A percentile compares a stretch with the other conserved stretches of the same genome.
Evolutionary conservation across 2,797 vertebrate species (phyloP).

Genomic region (Anniella stebbinsi): DNA sequence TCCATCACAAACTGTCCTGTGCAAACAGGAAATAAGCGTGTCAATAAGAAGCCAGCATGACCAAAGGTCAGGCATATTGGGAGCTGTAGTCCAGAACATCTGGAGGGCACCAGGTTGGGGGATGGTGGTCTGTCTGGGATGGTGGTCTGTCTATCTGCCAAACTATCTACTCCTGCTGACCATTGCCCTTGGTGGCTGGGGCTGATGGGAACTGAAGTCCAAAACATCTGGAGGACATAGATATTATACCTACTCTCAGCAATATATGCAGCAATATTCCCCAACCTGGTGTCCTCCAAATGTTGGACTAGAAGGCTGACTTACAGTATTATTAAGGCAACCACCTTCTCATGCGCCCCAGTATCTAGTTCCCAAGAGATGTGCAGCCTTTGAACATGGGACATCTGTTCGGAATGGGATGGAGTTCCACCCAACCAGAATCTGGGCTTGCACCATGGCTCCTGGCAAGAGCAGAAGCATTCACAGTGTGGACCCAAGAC

Average conservation of each 20-base stretch:
- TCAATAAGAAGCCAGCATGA: background rate
- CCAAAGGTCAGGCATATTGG: no score
- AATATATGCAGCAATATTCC: background rate
- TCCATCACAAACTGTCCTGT: constrained; percentile 95
- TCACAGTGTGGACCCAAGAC: background rate
- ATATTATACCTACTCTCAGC: background rate
- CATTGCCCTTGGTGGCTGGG: no score
- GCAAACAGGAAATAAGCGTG: background rate
- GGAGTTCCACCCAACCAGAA: background rate
- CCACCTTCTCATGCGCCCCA: background rate
- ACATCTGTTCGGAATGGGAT: background rate
- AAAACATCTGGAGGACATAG: no score
- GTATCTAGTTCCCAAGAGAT: background rate
- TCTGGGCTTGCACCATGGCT: background rate
- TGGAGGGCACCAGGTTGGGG: no score
- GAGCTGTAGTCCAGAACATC: no score
- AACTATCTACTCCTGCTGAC: no score
- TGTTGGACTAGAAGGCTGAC: background rate
- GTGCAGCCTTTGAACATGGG: no score
- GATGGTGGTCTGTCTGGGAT: no score
- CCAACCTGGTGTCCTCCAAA: background rate
- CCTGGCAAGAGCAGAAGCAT: background rate
- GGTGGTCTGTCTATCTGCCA: no score
- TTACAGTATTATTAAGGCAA: background rate
- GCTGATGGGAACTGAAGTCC: no score